These are phyloP conservation scores for Corapipo altera DNA, from an alignment of 2,113 vertebrate species.

Conservation along the genomic window DNA sequence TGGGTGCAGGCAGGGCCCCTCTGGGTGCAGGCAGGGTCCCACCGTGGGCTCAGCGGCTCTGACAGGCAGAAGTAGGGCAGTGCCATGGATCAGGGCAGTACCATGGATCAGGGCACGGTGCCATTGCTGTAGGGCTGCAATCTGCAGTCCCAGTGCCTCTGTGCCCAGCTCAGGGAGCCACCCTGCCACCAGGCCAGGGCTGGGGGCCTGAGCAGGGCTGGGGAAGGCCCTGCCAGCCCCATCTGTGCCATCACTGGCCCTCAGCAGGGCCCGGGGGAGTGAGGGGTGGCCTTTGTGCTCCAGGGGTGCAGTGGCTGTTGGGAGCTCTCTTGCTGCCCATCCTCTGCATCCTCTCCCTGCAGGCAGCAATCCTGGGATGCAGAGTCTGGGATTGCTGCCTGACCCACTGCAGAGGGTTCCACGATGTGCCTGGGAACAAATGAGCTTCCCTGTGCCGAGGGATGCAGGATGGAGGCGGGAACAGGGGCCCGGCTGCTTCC, in stretches of 20 bases:
- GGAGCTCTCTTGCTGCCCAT: background rate
- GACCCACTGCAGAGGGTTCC: rapidly evolving
- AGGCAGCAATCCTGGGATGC: background rate
- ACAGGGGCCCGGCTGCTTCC: rapidly evolving
- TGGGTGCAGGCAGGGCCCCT: background rate
- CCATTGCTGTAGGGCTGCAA: background rate
- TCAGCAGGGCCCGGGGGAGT: rapidly evolving
- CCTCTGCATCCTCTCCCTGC: background rate
- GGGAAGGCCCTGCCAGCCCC: background rate
- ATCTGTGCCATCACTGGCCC: background rate
- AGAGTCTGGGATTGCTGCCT: background rate
- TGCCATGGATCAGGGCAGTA: background rate
- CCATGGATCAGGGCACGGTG: background rate
- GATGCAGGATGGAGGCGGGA: background rate
- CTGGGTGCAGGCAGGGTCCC: background rate
- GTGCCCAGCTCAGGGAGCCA: background rate
- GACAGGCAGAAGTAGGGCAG: background rate
- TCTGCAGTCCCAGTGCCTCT: background rate
- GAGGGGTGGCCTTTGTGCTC: background rate
- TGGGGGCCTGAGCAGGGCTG: background rate
- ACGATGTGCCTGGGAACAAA: rapidly evolving
- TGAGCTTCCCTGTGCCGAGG: rapidly evolving
- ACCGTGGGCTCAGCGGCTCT: background rate
- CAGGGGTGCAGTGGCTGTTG: background rate
- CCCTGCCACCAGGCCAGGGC: rapidly evolving